Conservation (phyloP, 2,113 vertebrate genomes). For the Cinclus mexicanus region DNA sequence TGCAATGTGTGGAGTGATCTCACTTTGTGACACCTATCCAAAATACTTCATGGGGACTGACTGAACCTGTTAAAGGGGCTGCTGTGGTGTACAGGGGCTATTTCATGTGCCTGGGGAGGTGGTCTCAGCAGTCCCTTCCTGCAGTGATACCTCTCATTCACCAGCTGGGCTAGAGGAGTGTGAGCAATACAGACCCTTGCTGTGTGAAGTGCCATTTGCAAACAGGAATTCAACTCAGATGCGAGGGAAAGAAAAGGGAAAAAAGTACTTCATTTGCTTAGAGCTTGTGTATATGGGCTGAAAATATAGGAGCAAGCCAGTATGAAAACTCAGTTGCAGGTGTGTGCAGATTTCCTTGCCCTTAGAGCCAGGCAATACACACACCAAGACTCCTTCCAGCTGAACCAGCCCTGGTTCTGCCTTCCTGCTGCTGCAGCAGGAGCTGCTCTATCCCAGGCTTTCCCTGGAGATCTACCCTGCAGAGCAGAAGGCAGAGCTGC, state of each 20-base stretch:
- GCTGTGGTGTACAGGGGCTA: not conserved
- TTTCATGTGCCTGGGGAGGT: not conserved
- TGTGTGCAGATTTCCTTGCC: not conserved
- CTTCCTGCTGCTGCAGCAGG: not conserved
- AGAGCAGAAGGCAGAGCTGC: not conserved
- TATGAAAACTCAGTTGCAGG: not conserved
- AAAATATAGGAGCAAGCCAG: not conserved
- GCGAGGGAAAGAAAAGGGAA: rapidly evolving
- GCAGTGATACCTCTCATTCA: not conserved
- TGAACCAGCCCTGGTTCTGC: not conserved
- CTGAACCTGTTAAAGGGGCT: not conserved
- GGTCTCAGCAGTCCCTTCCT: not conserved
- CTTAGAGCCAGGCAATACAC: not conserved
- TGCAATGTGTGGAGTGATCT: not conserved
- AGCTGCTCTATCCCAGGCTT: not conserved
- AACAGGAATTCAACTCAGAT: not conserved
- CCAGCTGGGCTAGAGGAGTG: not conserved
- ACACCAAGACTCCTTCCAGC: rapidly evolving
- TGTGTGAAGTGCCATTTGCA: not conserved
- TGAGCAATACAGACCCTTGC: not conserved
- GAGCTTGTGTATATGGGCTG: not conserved
- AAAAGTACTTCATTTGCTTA: rapidly evolving
- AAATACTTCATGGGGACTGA: not conserved
- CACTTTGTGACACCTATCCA: not conserved
- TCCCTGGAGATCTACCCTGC: not conserved